A percentile compares a stretch with the other conserved stretches of the same genome.
Evolutionary conservation across 2,797 vertebrate genomes (phyloP).

Genomic region (Tolypeutes matacus): DNA sequence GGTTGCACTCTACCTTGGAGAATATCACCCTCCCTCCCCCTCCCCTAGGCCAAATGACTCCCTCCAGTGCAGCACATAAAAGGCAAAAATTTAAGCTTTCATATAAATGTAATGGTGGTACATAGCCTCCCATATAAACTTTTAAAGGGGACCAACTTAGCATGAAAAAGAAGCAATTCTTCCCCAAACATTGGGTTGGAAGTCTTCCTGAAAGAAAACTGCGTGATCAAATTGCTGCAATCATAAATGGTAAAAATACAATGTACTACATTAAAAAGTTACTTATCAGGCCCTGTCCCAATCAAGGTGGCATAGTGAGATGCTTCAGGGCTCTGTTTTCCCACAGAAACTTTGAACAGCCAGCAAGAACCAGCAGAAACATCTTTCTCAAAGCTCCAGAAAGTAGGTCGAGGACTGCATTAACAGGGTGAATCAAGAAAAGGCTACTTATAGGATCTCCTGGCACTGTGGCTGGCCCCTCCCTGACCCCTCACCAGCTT

Average conservation of each 20-base stretch:
- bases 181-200: background rate
- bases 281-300: background rate
- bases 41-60: background rate
- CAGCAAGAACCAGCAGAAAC: no score
- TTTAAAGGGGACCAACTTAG: background rate
- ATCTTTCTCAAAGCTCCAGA: no score
- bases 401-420: no score
- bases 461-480: no score
- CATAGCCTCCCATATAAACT: background rate
- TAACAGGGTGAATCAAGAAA: no score
- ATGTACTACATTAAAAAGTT: background rate
- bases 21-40: background rate
- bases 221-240: constrained; percentile 18
- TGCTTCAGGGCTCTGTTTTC: no score
- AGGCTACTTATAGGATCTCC: no score
- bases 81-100: background rate
- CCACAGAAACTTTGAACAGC: no score
- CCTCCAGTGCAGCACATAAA: background rate
- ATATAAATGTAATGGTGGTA: background rate
- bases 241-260: background rate
- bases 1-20: background rate
- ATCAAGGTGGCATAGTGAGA: background rate
- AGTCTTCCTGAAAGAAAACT: constrained; percentile 2
- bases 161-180: constrained; percentile 36
- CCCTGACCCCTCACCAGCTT: no score